phyloP scores from a whole-genome alignment of 2,113 vertebrate genomes.

The Lethenteron camtschaticum region DNA sequence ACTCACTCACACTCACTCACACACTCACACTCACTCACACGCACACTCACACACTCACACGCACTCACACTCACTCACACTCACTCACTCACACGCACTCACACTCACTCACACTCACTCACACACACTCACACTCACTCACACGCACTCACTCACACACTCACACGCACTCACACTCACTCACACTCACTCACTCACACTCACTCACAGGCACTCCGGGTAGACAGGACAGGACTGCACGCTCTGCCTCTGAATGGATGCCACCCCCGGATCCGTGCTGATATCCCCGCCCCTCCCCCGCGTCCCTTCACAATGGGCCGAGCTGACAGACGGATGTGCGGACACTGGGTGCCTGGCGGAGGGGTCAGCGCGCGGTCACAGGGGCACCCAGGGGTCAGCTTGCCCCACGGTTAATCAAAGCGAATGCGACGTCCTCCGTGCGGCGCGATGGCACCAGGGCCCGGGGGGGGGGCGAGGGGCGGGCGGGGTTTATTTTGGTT shows the following conservation, averaged over 20 bases:
- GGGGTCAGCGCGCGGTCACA: too few relatives aligned
- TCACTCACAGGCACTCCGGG: neutral
- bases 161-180: neutral
- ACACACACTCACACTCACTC: neutral
- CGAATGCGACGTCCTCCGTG: too few relatives aligned
- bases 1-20: neutral
- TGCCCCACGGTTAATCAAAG: too few relatives aligned
- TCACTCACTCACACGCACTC: neutral
- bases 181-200: neutral
- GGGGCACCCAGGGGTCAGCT: too few relatives aligned
- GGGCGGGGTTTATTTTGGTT: too few relatives aligned
- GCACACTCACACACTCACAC: neutral
- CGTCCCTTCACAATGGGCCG: too few relatives aligned
- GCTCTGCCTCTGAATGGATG: neutral
- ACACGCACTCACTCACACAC: neutral
- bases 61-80: neutral
- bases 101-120: neutral
- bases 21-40: neutral
- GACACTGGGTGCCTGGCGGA: too few relatives aligned
- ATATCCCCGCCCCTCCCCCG: too few relatives aligned
- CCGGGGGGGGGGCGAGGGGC: too few relatives aligned
- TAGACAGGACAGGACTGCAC: neutral
- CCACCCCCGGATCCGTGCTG: neutral
- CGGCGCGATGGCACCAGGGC: too few relatives aligned
- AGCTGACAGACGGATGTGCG: too few relatives aligned